Base-by-base conservation (phyloP, 2,113 vertebrate species). In the Heliornis fulica region DNA sequence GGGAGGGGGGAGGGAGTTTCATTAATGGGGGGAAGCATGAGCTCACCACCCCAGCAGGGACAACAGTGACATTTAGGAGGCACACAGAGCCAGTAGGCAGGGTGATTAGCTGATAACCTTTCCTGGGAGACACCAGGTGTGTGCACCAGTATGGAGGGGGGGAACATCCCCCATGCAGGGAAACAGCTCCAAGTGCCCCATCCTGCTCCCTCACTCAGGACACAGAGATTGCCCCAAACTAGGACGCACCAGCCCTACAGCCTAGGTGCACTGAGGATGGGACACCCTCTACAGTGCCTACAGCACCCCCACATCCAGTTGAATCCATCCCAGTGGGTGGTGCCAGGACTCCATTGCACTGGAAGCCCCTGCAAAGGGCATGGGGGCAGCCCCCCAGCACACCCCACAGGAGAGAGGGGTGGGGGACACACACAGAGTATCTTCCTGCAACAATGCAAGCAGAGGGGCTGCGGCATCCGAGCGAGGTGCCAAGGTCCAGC, bases 11-110 rank as follows among this genome's bases (percentile, higher is more conserved):
- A n/a, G n/a, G n/a, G n/a, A n/a, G n/a, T 90, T 69, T 95, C 69
- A 90, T 87, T 80, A 78, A 16, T 45, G 5, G 51, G 16, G 40
- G 56, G 21, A 54, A 92, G 45, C n/a, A 63, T 94, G 94, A 97
- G 71, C 83, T 96, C 94, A 95, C 46, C 1, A 0, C 23, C 29
- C 43, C 34, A 18, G 43, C 0, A 8, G 92, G 68, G 71, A 97
- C 90, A 97, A 89, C 5, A 1, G 68, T 95, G 96, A 93, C 95
- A 97, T 97, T 96, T 97, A 54, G 63, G 79, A 94, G 71, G 23
- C 13, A 3, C 4, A 15, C 66, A 72, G 75, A 66, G 40, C 57
- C 54, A 50, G 59, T 0, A 0, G 38, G 57, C 65, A 65, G 32
- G 25, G 9, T 64, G 74, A 81, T 89, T 53, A 83, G 38, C 76